Base-by-base conservation (phyloP, 2,888 invertebrate species). In the Dynastes tityus region DNA sequence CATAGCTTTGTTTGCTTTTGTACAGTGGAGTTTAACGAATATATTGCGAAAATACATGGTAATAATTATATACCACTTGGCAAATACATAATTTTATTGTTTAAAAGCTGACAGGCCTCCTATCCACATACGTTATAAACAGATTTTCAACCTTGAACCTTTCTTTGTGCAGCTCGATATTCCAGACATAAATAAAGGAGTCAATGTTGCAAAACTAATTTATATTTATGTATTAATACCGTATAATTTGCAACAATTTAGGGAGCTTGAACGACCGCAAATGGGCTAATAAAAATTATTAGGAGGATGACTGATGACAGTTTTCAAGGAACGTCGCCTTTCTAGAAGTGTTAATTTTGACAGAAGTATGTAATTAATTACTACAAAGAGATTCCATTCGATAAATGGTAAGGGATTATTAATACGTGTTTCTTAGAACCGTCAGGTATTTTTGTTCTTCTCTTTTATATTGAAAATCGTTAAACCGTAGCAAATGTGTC, bases 221-320 rank as follows among this genome's bases (percentile, higher is more conserved):
- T 74, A 74, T 74, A 74, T 63, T 63, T 63, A 63, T 45, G 61
- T 74, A 63, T 74, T 74, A 74, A 74, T 74, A 74, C 73, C 73
- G 55, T 74, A 74, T 74, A 74, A 74, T 74, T 74, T 74, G 73
- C 73, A 74, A 74, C 73, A 74, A 74, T 74, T 74, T 74, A 74
- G 73, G 73, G 58, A 74, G 58, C 61, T 74, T n/a, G 27, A 45
- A 63, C 13, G 29, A 74, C 61, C 45, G 22, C 61, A 61, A 61
- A 37, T 74, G 61, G 61, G 61, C 55, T 45, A 55, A 61, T 45
- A 74, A 74, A 61, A 55, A 32, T 55, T 70, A 70, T 70, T 61
- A 45, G 61, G 22, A n/a, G 27, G 61, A 74, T 74, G 73, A 74
- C 73, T 58, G 61, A 74, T 58, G 73, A 61, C 73, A 74, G 61